Evolutionary conservation across 2,797 vertebrate genomes (phyloP).

Genomic region (Paguma larvata): DNA sequence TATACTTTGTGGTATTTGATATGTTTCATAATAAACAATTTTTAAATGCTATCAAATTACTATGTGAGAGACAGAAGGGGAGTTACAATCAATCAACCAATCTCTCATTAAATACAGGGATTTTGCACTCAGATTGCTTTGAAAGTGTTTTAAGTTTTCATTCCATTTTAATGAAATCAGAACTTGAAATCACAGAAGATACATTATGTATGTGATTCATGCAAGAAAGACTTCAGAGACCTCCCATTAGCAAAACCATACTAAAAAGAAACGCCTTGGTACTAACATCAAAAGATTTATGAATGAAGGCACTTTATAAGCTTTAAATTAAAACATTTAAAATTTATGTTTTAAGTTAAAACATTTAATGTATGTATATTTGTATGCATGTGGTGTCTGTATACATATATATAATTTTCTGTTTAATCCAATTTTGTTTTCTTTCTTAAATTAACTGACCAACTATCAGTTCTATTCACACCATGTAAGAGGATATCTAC

Average conservation of each 20-base stretch:
- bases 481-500: background rate
- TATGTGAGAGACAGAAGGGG: background rate
- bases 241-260: constrained; percentile 34
- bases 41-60: constrained; percentile 3
- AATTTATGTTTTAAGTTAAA: background rate
- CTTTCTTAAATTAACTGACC: constrained; percentile 42
- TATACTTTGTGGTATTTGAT: background rate
- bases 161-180: constrained; percentile 56
- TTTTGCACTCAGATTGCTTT: constrained; percentile 38
- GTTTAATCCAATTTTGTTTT: constrained; percentile 53
- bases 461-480: constrained; percentile 1
- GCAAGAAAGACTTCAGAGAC: constrained; percentile 52
- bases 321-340: background rate
- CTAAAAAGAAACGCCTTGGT: background rate
- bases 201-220: constrained; percentile 15
- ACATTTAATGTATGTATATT: background rate
- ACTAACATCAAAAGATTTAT: constrained; percentile 10
- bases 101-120: background rate
- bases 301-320: background rate
- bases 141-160: constrained; percentile 23
- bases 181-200: constrained; percentile 65
- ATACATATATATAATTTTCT: background rate
- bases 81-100: background rate
- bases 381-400: background rate
- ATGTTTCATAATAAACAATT: constrained; percentile 30